phyloP scores from a whole-genome alignment of 2,113 vertebrate species.

The Aegypius monachus region DNA sequence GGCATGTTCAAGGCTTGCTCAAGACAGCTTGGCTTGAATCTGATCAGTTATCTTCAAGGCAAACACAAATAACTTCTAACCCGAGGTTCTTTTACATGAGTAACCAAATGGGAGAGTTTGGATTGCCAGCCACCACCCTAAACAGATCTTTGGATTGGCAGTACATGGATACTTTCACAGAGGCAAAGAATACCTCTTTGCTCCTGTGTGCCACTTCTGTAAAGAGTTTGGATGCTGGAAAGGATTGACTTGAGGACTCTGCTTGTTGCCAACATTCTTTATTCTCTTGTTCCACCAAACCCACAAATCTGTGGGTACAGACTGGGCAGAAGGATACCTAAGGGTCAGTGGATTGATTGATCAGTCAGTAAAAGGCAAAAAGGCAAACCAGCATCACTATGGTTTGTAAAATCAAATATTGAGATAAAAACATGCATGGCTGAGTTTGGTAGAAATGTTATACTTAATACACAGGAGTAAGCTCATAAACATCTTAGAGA shows the following conservation, averaged over 20 bases:
- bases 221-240: background rate
- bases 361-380: background rate
- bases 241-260: background rate
- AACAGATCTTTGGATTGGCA: background rate
- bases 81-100: background rate
- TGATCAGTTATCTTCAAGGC: constrained; percentile 6
- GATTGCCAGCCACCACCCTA: background rate
- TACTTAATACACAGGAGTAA: constrained; percentile 4
- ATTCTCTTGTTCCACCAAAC: background rate
- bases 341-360: background rate
- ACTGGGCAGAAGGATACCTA: background rate
- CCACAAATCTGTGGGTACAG: background rate
- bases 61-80: background rate
- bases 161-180: background rate
- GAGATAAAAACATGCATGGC: background rate
- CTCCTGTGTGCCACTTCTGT: background rate
- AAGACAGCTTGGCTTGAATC: background rate
- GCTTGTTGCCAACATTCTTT: background rate
- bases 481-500: constrained; percentile 5
- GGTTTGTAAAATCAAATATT: background rate
- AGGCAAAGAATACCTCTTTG: background rate
- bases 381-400: background rate
- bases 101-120: background rate
- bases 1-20: constrained; percentile 34
- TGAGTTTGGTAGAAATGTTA: constrained; percentile 20